A percentile compares a stretch with the other conserved stretches of the same genome.
phyloP scores from a whole-genome alignment of 2,888 invertebrate species.

The Cyclophora albipunctata region DNA sequence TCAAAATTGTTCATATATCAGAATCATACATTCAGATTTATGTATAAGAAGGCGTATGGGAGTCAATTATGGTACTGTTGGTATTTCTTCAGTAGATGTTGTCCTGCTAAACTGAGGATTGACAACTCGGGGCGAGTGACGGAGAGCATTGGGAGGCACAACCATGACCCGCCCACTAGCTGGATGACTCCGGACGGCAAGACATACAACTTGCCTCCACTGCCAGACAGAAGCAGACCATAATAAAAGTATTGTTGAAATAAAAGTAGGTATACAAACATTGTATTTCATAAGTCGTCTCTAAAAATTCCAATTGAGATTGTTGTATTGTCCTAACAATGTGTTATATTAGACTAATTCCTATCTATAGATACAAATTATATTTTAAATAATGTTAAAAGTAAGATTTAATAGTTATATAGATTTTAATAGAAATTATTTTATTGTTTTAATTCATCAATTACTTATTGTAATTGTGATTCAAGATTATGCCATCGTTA shows the following conservation, averaged over 20 bases:
- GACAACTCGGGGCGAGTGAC: constrained; percentile 65
- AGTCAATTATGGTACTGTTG: constrained; percentile 71
- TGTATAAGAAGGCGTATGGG: constrained; percentile 71
- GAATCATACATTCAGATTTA: constrained; percentile 69
- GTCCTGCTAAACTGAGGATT: constrained; percentile 63
- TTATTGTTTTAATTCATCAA: no score
- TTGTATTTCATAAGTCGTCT: constrained; percentile 16
- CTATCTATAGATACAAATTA: no score
- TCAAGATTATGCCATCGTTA: no score
- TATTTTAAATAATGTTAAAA: no score
- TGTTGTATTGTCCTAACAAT: neutral
- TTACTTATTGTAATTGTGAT: no score
- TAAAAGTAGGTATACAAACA: constrained; percentile 29
- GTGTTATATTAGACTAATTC: neutral
- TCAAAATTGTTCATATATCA: constrained; percentile 69
- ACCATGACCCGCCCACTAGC: constrained; percentile 67
- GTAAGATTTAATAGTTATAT: no score
- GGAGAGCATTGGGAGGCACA: constrained; percentile 63
- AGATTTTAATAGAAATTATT: no score
- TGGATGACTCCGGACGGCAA: constrained; percentile 72
- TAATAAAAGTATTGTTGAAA: constrained; percentile 26
- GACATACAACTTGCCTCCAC: constrained; percentile 58
- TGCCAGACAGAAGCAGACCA: constrained; percentile 45
- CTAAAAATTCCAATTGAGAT: constrained; percentile 2
- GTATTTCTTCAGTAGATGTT: constrained; percentile 70